Evolutionary conservation across 2,888 invertebrate species (phyloP), one percentile per base, ranked within the genome.

Genomic region (Marasmarcha lunaedactyla): DNA sequence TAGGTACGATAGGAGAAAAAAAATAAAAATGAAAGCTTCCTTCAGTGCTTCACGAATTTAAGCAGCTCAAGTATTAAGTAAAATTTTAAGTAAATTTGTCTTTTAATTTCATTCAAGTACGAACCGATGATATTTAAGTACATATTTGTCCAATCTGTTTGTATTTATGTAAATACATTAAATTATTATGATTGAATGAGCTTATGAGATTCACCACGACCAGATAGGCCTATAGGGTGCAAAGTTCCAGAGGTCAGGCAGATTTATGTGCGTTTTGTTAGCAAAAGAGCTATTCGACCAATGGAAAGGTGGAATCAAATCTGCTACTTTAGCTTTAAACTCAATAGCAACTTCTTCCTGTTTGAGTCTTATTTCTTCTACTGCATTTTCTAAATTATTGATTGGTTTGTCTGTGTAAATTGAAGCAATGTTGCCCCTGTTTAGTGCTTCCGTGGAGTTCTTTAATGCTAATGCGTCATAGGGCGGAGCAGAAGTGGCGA

Each of bases 221-320:
- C 89, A 89, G 43, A 67, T 61, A 12, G 87, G 87, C 42, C 66
- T 62, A 35, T 89, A 76, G 1, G 88, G 85, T 26, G 85, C 74
- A 59, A 93, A 94, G 36, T 86, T 77, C 86, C 91, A 94, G 36
- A 84, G 63, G 50, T 93, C 91, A 0, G 94, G 93, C 7, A 92
- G 89, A 1, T 91, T 92, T 44, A 85, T 62, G 55, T 93, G 94
- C 1, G 88, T 83, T 37, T 67, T 58, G 42, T 86, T 74, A 2
- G 78, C 81, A 54, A 90, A 91, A 45, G 84, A 85, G 46, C 89
- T 87, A 38, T 85, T 86, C 38, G 90, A 88, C 94, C 94, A 94
- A 55, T 88, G 86, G 68, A 94, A 95, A 0, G 91, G 87, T 39
- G 69, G 68, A 5, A 83, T 55, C 1, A 64, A 50, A 41, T 74